Evolutionary conservation across 2,888 invertebrate genomes (phyloP).

Genomic region (Hofmannophila pseudospretella): DNA sequence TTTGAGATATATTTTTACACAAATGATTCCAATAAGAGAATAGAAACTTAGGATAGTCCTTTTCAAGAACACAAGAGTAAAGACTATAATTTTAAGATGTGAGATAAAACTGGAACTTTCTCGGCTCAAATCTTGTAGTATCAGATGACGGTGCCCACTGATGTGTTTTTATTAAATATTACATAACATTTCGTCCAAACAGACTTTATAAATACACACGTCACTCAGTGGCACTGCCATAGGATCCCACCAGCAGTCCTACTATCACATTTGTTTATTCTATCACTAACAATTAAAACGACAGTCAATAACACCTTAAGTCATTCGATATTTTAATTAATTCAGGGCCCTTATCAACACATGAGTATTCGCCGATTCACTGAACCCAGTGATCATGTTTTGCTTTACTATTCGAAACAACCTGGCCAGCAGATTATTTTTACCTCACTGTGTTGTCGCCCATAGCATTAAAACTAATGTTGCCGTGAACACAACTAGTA

Average conservation of each 20-base stretch:
- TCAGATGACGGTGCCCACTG: constrained; percentile 30
- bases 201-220: constrained; percentile 6
- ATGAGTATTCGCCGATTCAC: constrained; percentile 11
- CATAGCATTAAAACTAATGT: constrained; percentile 17
- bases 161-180: constrained; percentile 14
- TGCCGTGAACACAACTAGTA: constrained; percentile 27
- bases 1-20: constrained; percentile 41
- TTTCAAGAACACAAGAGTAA: constrained; percentile 38
- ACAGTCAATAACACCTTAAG: constrained; percentile 58
- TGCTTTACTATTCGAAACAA: constrained; percentile 18
- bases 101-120: constrained; percentile 36
- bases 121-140: constrained; percentile 22
- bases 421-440: constrained; percentile 41
- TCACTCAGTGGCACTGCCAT: constrained; percentile 32
- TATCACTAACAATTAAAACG: constrained; percentile 55
- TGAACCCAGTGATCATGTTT: constrained; percentile 13
- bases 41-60: constrained; percentile 41
- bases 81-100: constrained; percentile 34
- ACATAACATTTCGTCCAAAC: constrained; percentile 8
- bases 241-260: constrained; percentile 52
- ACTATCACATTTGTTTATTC: constrained; percentile 57
- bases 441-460: constrained; percentile 19
- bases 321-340: constrained; percentile 31
- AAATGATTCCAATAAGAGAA: constrained; percentile 41
- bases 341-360: constrained; percentile 23